phyloP scores from a whole-genome alignment of 2,113 vertebrate genomes.

The Alligator mississippiensis region DNA sequence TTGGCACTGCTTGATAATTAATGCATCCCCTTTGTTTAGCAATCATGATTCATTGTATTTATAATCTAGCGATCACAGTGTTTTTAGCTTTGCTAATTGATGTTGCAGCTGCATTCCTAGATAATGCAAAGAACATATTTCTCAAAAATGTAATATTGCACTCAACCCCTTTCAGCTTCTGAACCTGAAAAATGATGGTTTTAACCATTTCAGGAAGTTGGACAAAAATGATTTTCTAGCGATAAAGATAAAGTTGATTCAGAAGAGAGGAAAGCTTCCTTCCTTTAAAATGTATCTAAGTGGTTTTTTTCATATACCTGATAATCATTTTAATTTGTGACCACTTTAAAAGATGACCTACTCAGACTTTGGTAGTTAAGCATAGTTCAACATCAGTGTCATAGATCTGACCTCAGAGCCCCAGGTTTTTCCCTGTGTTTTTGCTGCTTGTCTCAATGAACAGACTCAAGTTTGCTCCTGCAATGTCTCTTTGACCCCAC shows the following conservation, averaged over 20 bases:
- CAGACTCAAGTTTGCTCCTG: too few relatives aligned
- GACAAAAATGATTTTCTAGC: neutral
- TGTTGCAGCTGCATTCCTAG: conserved; percentile 43
- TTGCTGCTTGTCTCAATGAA: too few relatives aligned
- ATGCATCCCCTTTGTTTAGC: conserved; percentile 6
- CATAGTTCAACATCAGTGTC: neutral
- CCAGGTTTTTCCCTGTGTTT: too few relatives aligned
- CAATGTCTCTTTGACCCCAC: too few relatives aligned
- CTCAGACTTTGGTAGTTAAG: neutral
- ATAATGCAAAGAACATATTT: neutral
- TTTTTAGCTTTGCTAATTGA: conserved; percentile 3
- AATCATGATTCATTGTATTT: neutral
- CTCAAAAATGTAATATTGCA: neutral
- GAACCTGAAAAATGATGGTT: neutral
- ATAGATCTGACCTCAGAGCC: too few relatives aligned
- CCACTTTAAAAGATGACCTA: neutral
- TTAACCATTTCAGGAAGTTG: neutral
- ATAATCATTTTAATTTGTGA: neutral
- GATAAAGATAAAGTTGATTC: neutral
- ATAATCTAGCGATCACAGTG: neutral
- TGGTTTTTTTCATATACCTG: neutral
- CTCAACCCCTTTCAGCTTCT: neutral
- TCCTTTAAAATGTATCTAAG: neutral
- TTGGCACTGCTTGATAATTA: neutral
- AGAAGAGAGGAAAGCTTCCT: neutral